These are phyloP conservation scores for Pterophyllum scalare DNA, from an alignment of 2,113 vertebrate species.

Conservation along the genomic window DNA sequence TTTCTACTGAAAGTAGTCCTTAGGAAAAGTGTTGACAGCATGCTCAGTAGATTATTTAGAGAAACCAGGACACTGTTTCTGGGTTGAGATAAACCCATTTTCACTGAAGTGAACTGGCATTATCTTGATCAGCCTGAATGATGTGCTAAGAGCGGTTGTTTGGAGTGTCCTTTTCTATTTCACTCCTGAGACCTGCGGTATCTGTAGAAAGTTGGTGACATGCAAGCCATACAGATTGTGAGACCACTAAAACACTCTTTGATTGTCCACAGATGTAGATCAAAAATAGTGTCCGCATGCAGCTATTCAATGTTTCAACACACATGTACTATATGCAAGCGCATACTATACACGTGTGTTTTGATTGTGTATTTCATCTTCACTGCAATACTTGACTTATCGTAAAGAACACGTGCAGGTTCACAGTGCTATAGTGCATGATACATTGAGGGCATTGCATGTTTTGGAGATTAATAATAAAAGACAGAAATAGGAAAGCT, in stretches of 20 bases:
- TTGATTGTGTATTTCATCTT: slow-evolving; percentile 45
- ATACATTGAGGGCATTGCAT: slow-evolving; percentile 35
- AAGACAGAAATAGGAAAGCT: slow-evolving; percentile 23
- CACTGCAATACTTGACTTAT: slow-evolving; percentile 19
- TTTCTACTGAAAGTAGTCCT: neutral
- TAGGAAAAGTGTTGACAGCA: neutral
- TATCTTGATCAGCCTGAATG: neutral
- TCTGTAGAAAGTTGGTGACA: neutral
- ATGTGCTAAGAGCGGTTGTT: neutral
- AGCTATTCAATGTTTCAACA: neutral
- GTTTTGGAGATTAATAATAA: slow-evolving; percentile 29
- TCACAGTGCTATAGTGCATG: neutral
- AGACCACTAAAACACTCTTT: neutral
- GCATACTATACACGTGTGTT: neutral
- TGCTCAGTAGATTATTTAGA: neutral
- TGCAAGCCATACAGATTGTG: neutral
- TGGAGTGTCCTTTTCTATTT: neutral
- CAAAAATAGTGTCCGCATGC: neutral
- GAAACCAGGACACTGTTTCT: neutral
- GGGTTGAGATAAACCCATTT: neutral
- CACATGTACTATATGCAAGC: neutral
- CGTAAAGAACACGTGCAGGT: slow-evolving; percentile 29
- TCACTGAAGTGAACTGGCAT: neutral
- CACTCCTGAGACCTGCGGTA: neutral
- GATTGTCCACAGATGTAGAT: neutral